phyloP scores from a whole-genome alignment of 2,888 invertebrate genomes.

The Electrophaes corylata region DNA sequence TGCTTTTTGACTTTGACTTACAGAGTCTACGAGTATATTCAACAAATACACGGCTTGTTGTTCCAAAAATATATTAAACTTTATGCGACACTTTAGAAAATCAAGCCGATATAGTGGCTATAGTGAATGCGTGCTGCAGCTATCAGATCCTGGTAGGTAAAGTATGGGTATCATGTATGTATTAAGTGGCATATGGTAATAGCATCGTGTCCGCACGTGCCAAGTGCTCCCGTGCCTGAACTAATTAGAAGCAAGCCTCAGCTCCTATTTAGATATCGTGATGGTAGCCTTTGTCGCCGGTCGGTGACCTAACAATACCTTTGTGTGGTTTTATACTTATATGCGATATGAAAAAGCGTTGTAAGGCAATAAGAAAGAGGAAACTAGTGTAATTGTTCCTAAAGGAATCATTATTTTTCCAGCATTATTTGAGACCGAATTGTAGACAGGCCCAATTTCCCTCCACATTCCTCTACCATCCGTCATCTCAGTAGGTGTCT shows the following conservation, averaged over 20 bases:
- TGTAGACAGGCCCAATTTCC: too few species aligned
- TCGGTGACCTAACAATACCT: constrained; percentile 18
- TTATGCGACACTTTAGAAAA: not conserved
- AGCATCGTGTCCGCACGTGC: constrained; percentile 19
- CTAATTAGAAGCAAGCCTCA: constrained; percentile 23
- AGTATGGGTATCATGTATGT: not conserved
- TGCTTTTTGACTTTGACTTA: not conserved
- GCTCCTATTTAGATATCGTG: constrained; percentile 22
- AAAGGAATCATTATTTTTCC: not conserved
- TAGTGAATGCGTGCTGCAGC: not conserved
- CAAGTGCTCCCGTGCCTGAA: constrained; percentile 27
- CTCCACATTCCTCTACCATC: too few species aligned
- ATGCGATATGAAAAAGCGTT: constrained; percentile 2
- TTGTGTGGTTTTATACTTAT: not conserved
- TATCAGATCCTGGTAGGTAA: not conserved
- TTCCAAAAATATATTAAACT: not conserved
- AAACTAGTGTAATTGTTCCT: not conserved
- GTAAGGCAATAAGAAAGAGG: not conserved
- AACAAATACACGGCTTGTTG: not conserved
- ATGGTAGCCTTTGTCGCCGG: constrained; percentile 22
- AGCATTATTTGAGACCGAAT: not conserved
- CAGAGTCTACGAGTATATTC: not conserved
- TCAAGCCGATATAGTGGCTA: not conserved
- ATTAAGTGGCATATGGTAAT: constrained; percentile 19
- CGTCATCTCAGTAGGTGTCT: too few species aligned